A percentile compares a stretch with the other conserved stretches of the same genome.
Conservation (phyloP, 2,113 vertebrate species). For the Acanthochromis polyacanthus region DNA sequence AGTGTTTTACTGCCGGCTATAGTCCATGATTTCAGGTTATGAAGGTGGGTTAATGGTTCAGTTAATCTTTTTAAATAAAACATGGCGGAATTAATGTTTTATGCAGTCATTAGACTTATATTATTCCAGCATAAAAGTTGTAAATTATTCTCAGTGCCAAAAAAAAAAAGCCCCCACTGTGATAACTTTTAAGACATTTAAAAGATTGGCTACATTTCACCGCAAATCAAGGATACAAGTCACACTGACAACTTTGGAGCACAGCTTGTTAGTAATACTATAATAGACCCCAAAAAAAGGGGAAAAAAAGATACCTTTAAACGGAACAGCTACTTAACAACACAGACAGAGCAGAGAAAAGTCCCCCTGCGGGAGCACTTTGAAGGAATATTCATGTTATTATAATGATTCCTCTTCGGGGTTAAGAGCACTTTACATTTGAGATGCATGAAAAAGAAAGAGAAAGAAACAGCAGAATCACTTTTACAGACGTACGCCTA, state of each 20-base stretch:
- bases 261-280: neutral
- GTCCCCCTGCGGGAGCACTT: slow-evolving; percentile 56
- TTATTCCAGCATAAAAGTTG: neutral
- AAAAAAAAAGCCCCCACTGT: neutral
- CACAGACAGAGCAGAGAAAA: slow-evolving; percentile 39
- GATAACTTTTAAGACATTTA: neutral
- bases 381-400: slow-evolving; percentile 59
- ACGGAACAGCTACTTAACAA: slow-evolving; percentile 52
- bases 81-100: neutral
- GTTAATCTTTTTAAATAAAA: neutral
- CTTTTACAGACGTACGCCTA: slow-evolving; percentile 79
- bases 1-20: neutral
- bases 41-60: neutral
- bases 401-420: slow-evolving; percentile 69
- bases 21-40: neutral
- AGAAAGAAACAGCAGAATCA: slow-evolving; percentile 35
- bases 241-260: slow-evolving; percentile 29
- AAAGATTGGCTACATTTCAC: neutral
- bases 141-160: too few species aligned
- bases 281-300: slow-evolving; percentile 8
- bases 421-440: slow-evolving; percentile 62
- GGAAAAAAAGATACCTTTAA: slow-evolving; percentile 28
- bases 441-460: slow-evolving; percentile 41
- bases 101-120: neutral
- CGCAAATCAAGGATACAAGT: slow-evolving; percentile 15